These are phyloP conservation scores for Lindbergichthys nudifrons DNA, from an alignment of 2,797 vertebrate species.

Conservation along the genomic window DNA sequence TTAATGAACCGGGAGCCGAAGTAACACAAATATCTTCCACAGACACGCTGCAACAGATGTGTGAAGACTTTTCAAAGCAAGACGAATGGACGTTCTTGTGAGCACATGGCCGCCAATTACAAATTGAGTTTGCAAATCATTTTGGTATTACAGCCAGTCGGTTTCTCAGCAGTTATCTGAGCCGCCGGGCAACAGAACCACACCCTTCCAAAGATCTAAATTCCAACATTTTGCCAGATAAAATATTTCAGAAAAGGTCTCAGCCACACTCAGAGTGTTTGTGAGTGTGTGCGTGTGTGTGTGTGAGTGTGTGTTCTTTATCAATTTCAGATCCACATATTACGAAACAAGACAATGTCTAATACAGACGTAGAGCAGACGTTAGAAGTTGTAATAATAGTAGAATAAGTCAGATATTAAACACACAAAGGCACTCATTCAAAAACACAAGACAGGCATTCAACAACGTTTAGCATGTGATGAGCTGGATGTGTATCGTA, in stretches of 20 bases:
- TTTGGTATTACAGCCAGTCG: slow-evolving; percentile 51
- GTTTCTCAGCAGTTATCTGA: slow-evolving; percentile 59
- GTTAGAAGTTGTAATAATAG: slow-evolving; percentile 41
- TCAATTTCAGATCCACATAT: slow-evolving; percentile 41
- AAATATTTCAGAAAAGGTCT: slow-evolving; percentile 49
- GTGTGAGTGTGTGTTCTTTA: slow-evolving; percentile 23
- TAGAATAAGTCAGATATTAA: slow-evolving; percentile 58
- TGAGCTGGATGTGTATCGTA: slow-evolving; percentile 57
- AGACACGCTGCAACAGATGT: slow-evolving; percentile 78
- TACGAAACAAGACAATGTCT: slow-evolving; percentile 29
- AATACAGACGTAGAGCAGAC: slow-evolving; percentile 24
- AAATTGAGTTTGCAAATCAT: slow-evolving; percentile 72
- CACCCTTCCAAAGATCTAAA: slow-evolving; percentile 61
- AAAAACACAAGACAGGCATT: slow-evolving; percentile 79
- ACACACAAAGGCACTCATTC: slow-evolving; percentile 72
- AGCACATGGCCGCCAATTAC: slow-evolving; percentile 67
- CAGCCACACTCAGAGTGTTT: slow-evolving; percentile 18
- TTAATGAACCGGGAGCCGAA: slow-evolving; percentile 76
- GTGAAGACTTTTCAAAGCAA: slow-evolving; percentile 74
- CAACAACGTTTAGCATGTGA: slow-evolving; percentile 77
- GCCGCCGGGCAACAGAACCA: slow-evolving; percentile 68
- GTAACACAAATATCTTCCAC: slow-evolving; percentile 67
- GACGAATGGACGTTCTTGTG: slow-evolving; percentile 59
- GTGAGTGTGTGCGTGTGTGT: slow-evolving; percentile 23
- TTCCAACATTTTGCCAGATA: slow-evolving; percentile 45